Conservation (phyloP, 2,888 invertebrate species). For the Tryphoninae sp. region DNA sequence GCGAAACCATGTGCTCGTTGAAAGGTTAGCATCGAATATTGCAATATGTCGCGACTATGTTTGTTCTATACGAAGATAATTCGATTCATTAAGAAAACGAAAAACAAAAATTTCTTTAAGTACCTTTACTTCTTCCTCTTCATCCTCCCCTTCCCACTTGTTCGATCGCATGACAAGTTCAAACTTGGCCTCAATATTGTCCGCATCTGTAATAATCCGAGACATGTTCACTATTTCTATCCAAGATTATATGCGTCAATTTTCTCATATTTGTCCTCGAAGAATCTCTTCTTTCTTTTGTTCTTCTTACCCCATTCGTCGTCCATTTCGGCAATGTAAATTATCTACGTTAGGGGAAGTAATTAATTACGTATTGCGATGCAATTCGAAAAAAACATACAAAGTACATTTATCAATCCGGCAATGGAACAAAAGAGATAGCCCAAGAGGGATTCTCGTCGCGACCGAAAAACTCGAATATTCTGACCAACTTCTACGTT, state of each 20-base stretch:
- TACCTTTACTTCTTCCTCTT: constrained; percentile 93
- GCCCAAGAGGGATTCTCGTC: not conserved
- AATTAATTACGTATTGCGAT: not conserved
- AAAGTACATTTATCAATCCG: not conserved
- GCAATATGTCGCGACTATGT: not conserved
- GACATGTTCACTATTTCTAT: not conserved
- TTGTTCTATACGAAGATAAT: not conserved
- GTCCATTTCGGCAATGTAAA: constrained; percentile 82
- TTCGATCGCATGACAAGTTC: constrained; percentile 85
- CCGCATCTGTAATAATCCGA: constrained; percentile 85
- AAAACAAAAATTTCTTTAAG: constrained; percentile 58
- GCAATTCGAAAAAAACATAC: not conserved
- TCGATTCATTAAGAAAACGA: not conserved
- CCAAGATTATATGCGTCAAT: not conserved
- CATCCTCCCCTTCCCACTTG: constrained; percentile 95
- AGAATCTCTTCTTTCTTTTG: constrained; percentile 31
- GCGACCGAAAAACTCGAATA: not conserved
- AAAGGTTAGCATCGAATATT: constrained; percentile 68
- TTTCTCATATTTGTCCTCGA: not conserved
- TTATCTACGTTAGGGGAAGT: not conserved
- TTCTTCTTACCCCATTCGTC: constrained; percentile 87
- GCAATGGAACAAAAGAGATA: not conserved
- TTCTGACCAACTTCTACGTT: not conserved
- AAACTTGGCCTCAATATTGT: constrained; percentile 87
- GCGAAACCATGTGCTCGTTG: constrained; percentile 71